phyloP scores from a whole-genome alignment of 2,888 invertebrate genomes.

The Caenorhabditis wallacei region DNA sequence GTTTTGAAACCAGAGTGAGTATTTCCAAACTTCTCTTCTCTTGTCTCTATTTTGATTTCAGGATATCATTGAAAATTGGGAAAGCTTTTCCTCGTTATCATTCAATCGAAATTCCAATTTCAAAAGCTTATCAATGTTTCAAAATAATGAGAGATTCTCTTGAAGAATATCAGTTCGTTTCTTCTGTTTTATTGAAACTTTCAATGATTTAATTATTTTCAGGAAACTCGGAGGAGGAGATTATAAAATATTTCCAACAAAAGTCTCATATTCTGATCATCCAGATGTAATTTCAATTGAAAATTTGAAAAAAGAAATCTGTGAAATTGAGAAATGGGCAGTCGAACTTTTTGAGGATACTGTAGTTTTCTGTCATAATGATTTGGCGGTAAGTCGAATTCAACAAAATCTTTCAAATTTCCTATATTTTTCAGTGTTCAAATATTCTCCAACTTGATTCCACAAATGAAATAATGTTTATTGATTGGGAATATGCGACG shows the following conservation, averaged over 20 bases:
- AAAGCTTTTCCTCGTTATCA: slow-evolving; percentile 10
- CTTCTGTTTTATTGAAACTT: not conserved
- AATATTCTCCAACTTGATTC: slow-evolving; percentile 32
- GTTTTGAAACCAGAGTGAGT: slow-evolving; percentile 10
- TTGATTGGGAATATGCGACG: slow-evolving; percentile 20
- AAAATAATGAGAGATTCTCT: slow-evolving; percentile 16
- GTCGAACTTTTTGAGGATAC: slow-evolving; percentile 10
- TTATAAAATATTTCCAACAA: not conserved
- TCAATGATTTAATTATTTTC: too few relatives aligned
- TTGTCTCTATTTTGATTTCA: not conserved
- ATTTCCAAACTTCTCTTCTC: not conserved
- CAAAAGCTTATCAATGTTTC: not conserved
- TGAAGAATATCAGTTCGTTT: not conserved
- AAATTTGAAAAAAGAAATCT: slow-evolving; percentile 9
- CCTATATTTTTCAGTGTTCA: slow-evolving; percentile 1
- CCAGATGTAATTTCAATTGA: slow-evolving; percentile 13
- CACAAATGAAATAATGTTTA: slow-evolving; percentile 14
- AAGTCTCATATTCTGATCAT: slow-evolving; percentile 33
- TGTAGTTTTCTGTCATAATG: slow-evolving; percentile 38
- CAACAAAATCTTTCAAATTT: not conserved
- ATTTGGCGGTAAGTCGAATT: slow-evolving; percentile 17
- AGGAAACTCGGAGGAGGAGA: slow-evolving; percentile 22
- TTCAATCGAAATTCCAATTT: slow-evolving; percentile 6
- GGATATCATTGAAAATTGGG: slow-evolving; percentile 5
- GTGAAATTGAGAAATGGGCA: not conserved